These are phyloP conservation scores for Ochotona princeps DNA, from an alignment of 2,113 vertebrate species.

Conservation along the genomic window DNA sequence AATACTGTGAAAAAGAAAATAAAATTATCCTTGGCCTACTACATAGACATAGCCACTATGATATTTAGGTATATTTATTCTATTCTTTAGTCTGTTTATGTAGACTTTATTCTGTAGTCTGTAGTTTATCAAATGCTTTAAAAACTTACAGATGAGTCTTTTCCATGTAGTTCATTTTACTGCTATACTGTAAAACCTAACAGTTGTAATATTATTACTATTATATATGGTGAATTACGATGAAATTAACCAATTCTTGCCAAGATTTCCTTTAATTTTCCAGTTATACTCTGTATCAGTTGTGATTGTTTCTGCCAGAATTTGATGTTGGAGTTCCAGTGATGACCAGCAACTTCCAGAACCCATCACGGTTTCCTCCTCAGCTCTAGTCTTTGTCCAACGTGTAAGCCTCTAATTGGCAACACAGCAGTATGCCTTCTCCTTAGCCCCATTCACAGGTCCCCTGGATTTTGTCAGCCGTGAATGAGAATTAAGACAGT, in stretches of 20 bases:
- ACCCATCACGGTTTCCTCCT: not conserved
- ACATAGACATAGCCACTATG: not conserved
- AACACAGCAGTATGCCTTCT: not conserved
- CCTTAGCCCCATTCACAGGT: not conserved
- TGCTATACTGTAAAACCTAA: not conserved
- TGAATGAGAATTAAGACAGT: not conserved
- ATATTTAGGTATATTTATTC: not conserved
- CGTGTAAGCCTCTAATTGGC: not conserved
- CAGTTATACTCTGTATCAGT: not conserved
- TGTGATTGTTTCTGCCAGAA: too few species aligned
- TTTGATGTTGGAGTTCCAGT: not conserved
- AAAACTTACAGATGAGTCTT: not conserved
- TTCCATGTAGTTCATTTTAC: not conserved
- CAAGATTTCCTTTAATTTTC: not conserved
- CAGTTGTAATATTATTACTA: not conserved
- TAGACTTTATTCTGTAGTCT: not conserved
- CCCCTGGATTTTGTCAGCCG: not conserved
- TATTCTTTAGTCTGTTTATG: not conserved
- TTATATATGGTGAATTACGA: not conserved
- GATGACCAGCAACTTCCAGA: not conserved
- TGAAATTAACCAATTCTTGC: not conserved
- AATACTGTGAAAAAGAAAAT: not conserved
- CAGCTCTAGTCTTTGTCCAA: not conserved
- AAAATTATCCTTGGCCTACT: not conserved
- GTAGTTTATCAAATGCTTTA: not conserved